phyloP scores from a whole-genome alignment of 2,888 invertebrate genomes.

The Dolichomitus sp. region DNA sequence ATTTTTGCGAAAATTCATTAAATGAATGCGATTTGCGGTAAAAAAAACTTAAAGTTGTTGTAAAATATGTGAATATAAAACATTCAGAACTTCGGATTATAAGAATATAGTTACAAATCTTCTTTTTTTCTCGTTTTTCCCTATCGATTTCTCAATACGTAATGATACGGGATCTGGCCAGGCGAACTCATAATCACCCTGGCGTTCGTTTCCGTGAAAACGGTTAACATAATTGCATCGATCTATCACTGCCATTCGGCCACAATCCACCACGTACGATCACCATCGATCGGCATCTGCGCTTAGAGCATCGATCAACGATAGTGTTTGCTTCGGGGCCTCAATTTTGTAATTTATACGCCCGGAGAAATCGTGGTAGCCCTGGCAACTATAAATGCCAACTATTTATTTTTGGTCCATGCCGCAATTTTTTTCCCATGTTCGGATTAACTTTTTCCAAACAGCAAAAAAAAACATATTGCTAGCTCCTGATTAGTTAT shows the following conservation, averaged over 20 bases:
- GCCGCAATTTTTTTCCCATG: too few species aligned
- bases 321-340: conserved; percentile 7
- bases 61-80: too few species aligned
- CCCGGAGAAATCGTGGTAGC: background rate
- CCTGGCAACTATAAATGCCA: too few species aligned
- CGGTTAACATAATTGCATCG: conserved; percentile 53
- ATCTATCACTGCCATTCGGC: conserved; percentile 68
- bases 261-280: conserved; percentile 8
- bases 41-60: too few species aligned
- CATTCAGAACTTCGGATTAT: background rate
- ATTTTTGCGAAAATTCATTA: too few species aligned
- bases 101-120: background rate
- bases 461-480: too few species aligned
- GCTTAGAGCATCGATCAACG: conserved; percentile 68
- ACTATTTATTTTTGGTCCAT: too few species aligned
- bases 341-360: background rate
- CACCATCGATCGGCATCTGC: conserved; percentile 51
- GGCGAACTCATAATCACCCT: conserved; percentile 46
- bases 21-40: too few species aligned
- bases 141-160: conserved; percentile 20
- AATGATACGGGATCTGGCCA: background rate
- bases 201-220: conserved; percentile 15
- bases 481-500: too few species aligned
- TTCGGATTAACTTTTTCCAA: too few species aligned
- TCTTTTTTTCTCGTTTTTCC: conserved; percentile 27